These are phyloP conservation scores for Drosophila prolongata DNA, from an alignment of 2,888 invertebrate species.

Conservation along the genomic window DNA sequence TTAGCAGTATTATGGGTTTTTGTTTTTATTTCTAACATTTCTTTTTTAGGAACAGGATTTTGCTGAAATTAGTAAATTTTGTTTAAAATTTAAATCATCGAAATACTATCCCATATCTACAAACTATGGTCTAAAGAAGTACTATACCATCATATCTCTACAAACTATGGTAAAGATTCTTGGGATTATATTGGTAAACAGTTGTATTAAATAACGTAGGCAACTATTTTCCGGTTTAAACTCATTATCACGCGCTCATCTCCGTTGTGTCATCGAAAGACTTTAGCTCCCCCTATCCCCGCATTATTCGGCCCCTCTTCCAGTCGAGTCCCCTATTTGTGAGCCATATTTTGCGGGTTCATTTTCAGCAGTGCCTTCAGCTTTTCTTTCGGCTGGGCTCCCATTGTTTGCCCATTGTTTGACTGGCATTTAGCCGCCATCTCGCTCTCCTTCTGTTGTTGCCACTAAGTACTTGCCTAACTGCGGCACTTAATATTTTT, in stretches of 20 bases:
- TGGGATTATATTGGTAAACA: no score
- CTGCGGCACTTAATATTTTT: slow-evolving; percentile 78
- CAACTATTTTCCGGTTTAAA: not conserved
- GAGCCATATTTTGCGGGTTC: slow-evolving; percentile 69
- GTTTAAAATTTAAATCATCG: no score
- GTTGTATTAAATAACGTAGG: no score
- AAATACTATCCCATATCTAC: no score
- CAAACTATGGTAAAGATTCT: no score
- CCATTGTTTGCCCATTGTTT: slow-evolving; percentile 73
- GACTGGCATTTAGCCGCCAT: slow-evolving; percentile 41
- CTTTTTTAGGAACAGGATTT: no score
- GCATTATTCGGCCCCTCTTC: not conserved
- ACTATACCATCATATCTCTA: no score
- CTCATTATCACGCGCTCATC: slow-evolving; percentile 8
- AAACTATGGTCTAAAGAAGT: no score
- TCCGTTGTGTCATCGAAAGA: not conserved
- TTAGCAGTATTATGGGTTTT: no score
- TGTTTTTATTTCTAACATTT: no score
- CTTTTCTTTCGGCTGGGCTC: slow-evolving; percentile 26
- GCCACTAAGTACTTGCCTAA: slow-evolving; percentile 72
- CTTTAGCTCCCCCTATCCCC: not conserved
- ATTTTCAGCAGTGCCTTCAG: slow-evolving; percentile 46
- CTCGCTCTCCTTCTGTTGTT: slow-evolving; percentile 49
- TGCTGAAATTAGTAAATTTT: no score
- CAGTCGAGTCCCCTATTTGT: slow-evolving; percentile 41